Percentiles rank a stretch among this genome's conserved stretches.
phyloP scores from a whole-genome alignment of 2,888 invertebrate species.

The Athalia cordata region DNA sequence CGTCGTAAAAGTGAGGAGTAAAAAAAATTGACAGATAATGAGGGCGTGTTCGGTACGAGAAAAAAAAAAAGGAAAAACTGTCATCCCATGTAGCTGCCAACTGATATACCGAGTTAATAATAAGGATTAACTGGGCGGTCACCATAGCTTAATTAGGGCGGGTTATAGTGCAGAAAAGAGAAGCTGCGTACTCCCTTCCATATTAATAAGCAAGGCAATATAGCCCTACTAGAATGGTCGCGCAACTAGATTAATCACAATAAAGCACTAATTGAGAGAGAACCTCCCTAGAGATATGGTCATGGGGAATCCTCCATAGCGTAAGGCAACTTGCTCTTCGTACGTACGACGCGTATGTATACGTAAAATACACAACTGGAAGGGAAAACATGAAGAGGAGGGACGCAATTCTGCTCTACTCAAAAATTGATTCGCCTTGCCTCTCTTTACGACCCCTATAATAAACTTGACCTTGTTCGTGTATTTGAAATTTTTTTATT shows the following conservation, averaged over 20 bases:
- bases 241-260: constrained; percentile 44
- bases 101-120: background rate
- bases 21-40: background rate
- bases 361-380: too few species aligned
- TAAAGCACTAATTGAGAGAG: constrained; percentile 40
- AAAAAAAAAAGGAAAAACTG: background rate
- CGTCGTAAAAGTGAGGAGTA: background rate
- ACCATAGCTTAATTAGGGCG: constrained; percentile 26
- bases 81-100: too few species aligned
- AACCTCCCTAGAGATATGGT: constrained; percentile 23
- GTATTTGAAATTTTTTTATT: too few species aligned
- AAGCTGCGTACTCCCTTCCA: constrained; percentile 3
- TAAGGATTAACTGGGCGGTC: constrained; percentile 32
- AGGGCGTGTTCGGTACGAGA: background rate
- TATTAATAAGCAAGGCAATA: constrained; percentile 40
- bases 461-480: too few species aligned
- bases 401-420: too few species aligned
- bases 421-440: too few species aligned
- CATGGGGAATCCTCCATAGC: background rate
- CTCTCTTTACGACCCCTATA: too few species aligned
- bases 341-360: too few species aligned
- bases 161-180: constrained; percentile 23
- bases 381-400: too few species aligned
- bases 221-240: constrained; percentile 34
- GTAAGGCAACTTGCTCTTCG: too few species aligned